These are phyloP conservation scores for Peromyscus eremicus DNA, from an alignment of 2,797 vertebrate genomes.

Conservation along the genomic window DNA sequence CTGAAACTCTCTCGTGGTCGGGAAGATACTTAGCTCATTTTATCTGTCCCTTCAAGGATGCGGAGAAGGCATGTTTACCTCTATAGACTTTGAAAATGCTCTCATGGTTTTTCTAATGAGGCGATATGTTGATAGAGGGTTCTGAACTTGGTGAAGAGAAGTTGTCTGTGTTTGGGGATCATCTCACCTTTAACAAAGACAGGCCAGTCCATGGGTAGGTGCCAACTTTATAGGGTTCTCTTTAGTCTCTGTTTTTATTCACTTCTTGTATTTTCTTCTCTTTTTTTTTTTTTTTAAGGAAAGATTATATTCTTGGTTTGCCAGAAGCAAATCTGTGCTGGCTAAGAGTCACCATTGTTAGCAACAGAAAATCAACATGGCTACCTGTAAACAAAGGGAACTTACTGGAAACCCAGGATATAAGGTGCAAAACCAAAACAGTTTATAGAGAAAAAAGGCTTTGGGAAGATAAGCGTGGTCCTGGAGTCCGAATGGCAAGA, in stretches of 20 bases:
- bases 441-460: background rate
- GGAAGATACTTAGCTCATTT: background rate
- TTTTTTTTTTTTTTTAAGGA: background rate
- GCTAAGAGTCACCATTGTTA: constrained; percentile 7
- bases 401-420: background rate
- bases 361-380: background rate
- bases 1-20: background rate
- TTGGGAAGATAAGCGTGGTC: background rate
- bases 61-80: background rate
- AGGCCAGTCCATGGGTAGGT: background rate
- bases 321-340: background rate
- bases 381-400: constrained; percentile 10
- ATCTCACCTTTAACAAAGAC: background rate
- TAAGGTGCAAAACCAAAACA: background rate
- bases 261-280: background rate
- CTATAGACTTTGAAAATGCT: background rate
- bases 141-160: constrained; percentile 4
- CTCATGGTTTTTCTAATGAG: background rate
- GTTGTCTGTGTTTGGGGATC: background rate
- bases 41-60: background rate
- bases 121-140: background rate
- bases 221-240: background rate
- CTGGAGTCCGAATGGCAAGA: background rate
- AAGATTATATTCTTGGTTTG: background rate
- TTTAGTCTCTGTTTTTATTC: background rate